Evolutionary conservation across 2,888 invertebrate genomes (phyloP).

Genomic region (Eupeodes latifasciatus): DNA sequence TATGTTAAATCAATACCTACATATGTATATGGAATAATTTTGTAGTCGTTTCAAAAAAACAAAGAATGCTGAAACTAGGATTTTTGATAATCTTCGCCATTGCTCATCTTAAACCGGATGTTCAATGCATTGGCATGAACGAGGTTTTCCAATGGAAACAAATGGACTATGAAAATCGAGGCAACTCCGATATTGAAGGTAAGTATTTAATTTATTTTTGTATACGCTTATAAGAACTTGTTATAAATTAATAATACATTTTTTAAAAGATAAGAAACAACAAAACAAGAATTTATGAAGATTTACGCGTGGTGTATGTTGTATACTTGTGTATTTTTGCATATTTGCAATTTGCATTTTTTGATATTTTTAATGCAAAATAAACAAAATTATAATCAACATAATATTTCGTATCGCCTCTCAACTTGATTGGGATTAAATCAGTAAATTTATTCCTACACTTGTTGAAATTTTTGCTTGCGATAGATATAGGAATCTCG

Average conservation of each 20-base stretch:
- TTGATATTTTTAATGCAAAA: not conserved
- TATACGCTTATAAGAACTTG: no score
- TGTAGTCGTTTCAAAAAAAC: not conserved
- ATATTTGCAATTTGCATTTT: not conserved
- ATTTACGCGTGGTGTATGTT: no score
- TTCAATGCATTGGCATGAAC: constrained; percentile 77
- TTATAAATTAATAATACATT: no score
- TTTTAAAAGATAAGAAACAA: no score
- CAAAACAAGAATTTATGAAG: no score
- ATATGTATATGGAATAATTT: not conserved
- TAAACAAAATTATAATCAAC: not conserved
- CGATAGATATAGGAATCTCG: not conserved
- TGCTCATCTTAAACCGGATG: constrained; percentile 7
- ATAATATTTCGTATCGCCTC: not conserved
- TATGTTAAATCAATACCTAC: constrained; percentile 3
- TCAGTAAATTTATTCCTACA: constrained; percentile 3
- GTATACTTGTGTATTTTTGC: not conserved
- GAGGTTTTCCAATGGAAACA: constrained; percentile 83
- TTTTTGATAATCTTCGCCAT: constrained; percentile 8
- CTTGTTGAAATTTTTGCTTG: not conserved
- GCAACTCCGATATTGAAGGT: constrained; percentile 59
- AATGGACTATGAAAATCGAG: constrained; percentile 81
- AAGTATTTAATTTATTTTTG: not conserved
- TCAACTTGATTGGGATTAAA: not conserved
- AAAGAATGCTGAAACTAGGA: constrained; percentile 42